These are phyloP conservation scores for Pristis pectinata DNA, from an alignment of 2,797 vertebrate genomes.

Conservation along the genomic window DNA sequence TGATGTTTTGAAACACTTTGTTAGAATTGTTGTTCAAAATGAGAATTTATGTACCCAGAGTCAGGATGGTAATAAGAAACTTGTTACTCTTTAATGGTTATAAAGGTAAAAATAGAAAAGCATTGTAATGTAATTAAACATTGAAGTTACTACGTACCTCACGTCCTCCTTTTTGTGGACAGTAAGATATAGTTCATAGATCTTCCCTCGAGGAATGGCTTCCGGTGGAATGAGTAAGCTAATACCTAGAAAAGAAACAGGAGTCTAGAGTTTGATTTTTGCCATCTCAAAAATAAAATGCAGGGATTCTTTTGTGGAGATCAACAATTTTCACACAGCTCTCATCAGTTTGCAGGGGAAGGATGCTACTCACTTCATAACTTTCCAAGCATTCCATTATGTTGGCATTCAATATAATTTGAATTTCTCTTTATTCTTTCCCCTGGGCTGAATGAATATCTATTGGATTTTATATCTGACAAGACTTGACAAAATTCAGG, in stretches of 20 bases:
- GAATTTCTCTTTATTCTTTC: neutral
- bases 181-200: slow-evolving; percentile 97
- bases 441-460: neutral
- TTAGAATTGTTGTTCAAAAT: neutral
- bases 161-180: slow-evolving; percentile 94
- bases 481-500: neutral
- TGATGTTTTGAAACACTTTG: neutral
- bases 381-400: neutral
- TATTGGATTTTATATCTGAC: neutral
- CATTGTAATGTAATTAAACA: neutral
- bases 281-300: neutral
- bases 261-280: neutral
- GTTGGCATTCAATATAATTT: neutral
- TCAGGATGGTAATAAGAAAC: neutral
- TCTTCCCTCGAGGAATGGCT: slow-evolving; percentile 95
- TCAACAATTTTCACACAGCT: neutral
- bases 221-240: slow-evolving; percentile 96
- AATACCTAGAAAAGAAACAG: slow-evolving; percentile 64
- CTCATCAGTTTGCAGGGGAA: neutral
- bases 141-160: slow-evolving; percentile 67
- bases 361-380: neutral
- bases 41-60: no score
- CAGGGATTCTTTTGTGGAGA: neutral
- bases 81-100: neutral
- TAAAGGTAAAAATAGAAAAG: neutral